Evolutionary conservation across 2,113 vertebrate genomes (phyloP).

Genomic region (Melanerpes formicivorus): DNA sequence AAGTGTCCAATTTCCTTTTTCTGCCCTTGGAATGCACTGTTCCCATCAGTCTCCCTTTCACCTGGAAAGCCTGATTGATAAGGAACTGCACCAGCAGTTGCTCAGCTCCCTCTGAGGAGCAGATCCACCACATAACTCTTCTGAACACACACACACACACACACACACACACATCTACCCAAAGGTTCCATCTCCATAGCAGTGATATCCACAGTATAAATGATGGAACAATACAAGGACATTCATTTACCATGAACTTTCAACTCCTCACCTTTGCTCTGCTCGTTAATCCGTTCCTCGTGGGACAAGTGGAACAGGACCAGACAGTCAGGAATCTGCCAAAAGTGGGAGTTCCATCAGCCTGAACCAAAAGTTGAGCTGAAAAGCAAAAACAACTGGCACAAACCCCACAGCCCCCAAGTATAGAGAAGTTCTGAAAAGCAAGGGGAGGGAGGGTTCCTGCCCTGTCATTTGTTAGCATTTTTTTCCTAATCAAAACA

Average conservation of each 20-base stretch:
- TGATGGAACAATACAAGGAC: background rate
- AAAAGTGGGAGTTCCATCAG: background rate
- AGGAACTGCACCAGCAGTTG: background rate
- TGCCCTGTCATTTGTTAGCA: background rate
- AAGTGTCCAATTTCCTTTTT: background rate
- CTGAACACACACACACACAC: background rate
- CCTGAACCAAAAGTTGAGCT: background rate
- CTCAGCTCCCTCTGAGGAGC: background rate
- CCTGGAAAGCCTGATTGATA: background rate
- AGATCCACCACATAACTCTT: background rate
- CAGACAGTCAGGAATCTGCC: background rate
- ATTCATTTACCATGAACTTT: background rate
- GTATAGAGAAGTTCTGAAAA: background rate
- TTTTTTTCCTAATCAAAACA: conserved; percentile 2
- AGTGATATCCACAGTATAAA: background rate
- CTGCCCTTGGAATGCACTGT: fast-evolving
- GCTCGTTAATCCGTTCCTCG: background rate
- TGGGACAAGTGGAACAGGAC: background rate
- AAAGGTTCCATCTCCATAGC: background rate
- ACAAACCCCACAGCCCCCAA: background rate
- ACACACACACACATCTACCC: background rate
- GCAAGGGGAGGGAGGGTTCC: background rate
- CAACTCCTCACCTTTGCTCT: conserved; percentile 25
- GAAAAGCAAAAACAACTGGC: background rate
- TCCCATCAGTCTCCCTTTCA: background rate